Conservation (phyloP, 1,140 invertebrate genomes). For the Caenorhabditis brenneri region DNA sequence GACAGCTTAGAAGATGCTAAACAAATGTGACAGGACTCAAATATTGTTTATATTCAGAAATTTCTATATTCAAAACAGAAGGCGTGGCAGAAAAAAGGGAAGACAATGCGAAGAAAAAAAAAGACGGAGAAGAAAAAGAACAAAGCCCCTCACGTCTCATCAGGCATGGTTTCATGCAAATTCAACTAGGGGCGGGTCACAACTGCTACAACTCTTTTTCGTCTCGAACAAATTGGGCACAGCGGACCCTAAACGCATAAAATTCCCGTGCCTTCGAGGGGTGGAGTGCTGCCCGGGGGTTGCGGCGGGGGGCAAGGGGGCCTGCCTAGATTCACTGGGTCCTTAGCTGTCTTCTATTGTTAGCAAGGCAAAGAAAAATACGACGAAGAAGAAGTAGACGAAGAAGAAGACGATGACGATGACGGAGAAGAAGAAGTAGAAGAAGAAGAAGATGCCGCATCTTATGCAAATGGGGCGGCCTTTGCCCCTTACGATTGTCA, state of each 20-base stretch:
- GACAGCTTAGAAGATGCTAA: not conserved
- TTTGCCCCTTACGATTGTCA: constrained; percentile 28
- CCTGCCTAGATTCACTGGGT: constrained; percentile 26
- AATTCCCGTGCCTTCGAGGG: constrained; percentile 34
- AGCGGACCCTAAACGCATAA: constrained; percentile 36
- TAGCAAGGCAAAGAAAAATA: not conserved
- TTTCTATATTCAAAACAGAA: constrained; percentile 21
- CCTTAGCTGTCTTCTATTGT: constrained; percentile 14
- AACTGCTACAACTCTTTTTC: not conserved
- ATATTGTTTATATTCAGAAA: not conserved
- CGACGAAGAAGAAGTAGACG: not conserved
- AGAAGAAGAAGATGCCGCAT: not conserved
- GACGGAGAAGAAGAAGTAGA: not conserved
- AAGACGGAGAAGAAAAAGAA: not conserved
- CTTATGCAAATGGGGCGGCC: constrained; percentile 34
- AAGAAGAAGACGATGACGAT: not conserved
- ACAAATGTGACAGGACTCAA: not conserved
- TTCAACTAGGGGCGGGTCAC: constrained; percentile 1
- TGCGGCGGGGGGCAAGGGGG: constrained; percentile 32
- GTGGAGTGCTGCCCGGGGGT: constrained; percentile 5
- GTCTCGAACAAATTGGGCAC: constrained; percentile 31
- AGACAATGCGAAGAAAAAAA: not conserved
- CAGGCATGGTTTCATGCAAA: constrained; percentile 32
- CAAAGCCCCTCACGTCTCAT: not conserved
- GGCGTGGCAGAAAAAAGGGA: not conserved